Percentiles rank a stretch among this genome's conserved stretches.
These are phyloP conservation scores for Drosophila crucigera DNA, from an alignment of 2,888 invertebrate genomes.

Conservation along the genomic window DNA sequence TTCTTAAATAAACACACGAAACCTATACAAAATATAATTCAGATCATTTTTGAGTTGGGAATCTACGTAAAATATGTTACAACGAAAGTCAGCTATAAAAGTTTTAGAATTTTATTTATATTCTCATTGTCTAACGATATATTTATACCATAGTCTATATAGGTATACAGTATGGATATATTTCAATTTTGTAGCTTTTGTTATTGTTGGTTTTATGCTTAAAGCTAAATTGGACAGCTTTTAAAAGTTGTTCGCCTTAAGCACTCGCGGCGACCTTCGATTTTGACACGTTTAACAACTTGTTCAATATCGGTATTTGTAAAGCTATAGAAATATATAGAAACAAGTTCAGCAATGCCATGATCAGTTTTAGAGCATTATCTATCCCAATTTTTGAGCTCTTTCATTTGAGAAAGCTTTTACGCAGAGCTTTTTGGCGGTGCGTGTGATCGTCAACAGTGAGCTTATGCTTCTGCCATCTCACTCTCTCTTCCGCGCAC, in stretches of 20 bases:
- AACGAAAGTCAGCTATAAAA: not conserved
- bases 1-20: not conserved
- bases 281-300: not conserved
- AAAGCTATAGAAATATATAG: conserved; percentile 5
- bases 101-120: not conserved
- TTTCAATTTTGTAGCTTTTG: conserved; percentile 18
- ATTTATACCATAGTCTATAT: conserved; percentile 7
- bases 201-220: conserved; percentile 9
- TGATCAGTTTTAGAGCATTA: not conserved
- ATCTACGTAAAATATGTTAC: not conserved
- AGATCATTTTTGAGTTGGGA: not conserved
- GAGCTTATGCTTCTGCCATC: not conserved
- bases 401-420: conserved; percentile 6
- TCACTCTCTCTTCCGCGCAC: not conserved
- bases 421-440: conserved; percentile 1
- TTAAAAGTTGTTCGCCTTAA: not conserved
- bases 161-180: not conserved
- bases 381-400: not conserved
- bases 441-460: not conserved
- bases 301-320: conserved; percentile 6
- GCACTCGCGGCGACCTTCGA: conserved; percentile 22
- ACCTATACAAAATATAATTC: not conserved
- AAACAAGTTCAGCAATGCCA: conserved; percentile 12
- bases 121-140: not conserved
- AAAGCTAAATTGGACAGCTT: conserved; percentile 8